These are phyloP conservation scores for Zaprionus nigranus DNA, from an alignment of 1,140 invertebrate genomes.

Conservation along the genomic window DNA sequence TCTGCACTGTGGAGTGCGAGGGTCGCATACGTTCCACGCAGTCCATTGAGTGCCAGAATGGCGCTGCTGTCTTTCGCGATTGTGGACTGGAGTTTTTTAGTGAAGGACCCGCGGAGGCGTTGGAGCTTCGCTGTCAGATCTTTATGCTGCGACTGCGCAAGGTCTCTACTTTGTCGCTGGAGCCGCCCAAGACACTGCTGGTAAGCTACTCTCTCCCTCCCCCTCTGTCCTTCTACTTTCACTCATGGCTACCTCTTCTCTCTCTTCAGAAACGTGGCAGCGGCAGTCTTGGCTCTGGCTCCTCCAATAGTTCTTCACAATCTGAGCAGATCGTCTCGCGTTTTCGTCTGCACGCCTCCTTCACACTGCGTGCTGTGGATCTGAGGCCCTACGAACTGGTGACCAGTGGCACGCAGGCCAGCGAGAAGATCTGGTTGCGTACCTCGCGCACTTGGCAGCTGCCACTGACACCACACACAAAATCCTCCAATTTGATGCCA, in stretches of 20 bases:
- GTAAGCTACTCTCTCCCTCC: slow-evolving; percentile 37
- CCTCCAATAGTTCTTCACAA: slow-evolving; percentile 46
- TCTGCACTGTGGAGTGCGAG: slow-evolving; percentile 73
- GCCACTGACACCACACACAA: slow-evolving; percentile 56
- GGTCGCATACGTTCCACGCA: slow-evolving; percentile 76
- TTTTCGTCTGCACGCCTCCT: slow-evolving; percentile 75
- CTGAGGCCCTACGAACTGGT: slow-evolving; percentile 69
- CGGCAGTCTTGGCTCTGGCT: slow-evolving; percentile 45
- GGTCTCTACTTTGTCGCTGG: slow-evolving; percentile 67
- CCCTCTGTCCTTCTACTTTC: not conserved
- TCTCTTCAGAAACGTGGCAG: slow-evolving; percentile 49
- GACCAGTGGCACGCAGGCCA: slow-evolving; percentile 21
- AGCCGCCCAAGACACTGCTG: slow-evolving; percentile 51
- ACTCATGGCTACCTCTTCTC: not conserved
- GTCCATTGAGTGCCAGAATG: slow-evolving; percentile 74
- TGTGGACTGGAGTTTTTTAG: slow-evolving; percentile 74
- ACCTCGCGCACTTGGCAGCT: slow-evolving; percentile 55
- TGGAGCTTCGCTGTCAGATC: slow-evolving; percentile 68
- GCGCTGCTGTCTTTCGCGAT: slow-evolving; percentile 67
- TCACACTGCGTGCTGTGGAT: slow-evolving; percentile 49
- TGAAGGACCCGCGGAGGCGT: slow-evolving; percentile 29
- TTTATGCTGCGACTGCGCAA: slow-evolving; percentile 79
- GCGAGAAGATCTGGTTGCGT: slow-evolving; percentile 64
- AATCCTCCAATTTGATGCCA: slow-evolving; percentile 59
- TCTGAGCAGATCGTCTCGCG: slow-evolving; percentile 63